A percentile compares a stretch with the other conserved stretches of the same genome.
These are phyloP conservation scores for Sitophilus oryzae DNA, from an alignment of 1,140 invertebrate genomes.

Conservation along the genomic window DNA sequence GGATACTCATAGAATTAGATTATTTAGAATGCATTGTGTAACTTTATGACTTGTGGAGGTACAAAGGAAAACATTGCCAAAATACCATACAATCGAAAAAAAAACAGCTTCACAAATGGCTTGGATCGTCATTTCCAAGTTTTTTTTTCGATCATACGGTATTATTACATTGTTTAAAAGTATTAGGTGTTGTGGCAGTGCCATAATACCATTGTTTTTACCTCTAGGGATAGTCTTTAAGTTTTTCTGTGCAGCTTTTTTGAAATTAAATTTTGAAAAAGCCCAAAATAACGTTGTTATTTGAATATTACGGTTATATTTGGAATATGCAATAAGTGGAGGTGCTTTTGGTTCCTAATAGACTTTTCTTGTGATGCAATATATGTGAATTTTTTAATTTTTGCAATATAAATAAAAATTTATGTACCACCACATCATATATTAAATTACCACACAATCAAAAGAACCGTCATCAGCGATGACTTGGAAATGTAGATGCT, in stretches of 20 bases:
- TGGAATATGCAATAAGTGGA: conserved; percentile 1
- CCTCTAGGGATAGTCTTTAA: neutral
- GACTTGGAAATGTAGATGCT: no score
- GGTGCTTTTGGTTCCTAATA: conserved; percentile 17
- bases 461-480: no score
- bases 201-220: neutral
- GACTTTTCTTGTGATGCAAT: conserved; percentile 13
- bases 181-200: neutral
- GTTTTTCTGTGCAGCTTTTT: neutral
- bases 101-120: no score
- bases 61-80: no score
- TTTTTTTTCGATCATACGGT: no score
- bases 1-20: conserved; percentile 12
- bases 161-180: no score
- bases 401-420: conserved; percentile 7
- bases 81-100: no score
- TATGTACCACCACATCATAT: conserved; percentile 1
- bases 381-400: conserved; percentile 5
- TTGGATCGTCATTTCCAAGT: no score
- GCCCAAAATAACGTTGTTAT: neutral
- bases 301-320: conserved; percentile 1
- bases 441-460: neutral
- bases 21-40: no score
- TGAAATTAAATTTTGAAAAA: neutral
- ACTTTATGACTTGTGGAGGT: no score